Base-by-base conservation (phyloP, 2,888 invertebrate species). In the Drosophila nr. perissopoda region DNA sequence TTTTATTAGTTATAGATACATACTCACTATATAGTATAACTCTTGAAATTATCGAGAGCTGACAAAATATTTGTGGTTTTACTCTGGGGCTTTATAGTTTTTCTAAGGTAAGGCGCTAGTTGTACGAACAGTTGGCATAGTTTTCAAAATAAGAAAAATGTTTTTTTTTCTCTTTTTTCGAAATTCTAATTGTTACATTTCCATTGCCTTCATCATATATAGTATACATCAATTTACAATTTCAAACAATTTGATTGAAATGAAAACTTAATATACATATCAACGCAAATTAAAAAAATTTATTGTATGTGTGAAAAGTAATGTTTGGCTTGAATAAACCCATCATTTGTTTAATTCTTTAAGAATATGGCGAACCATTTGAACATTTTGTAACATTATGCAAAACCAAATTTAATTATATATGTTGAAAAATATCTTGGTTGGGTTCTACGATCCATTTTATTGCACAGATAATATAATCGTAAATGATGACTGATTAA, bases 1-100 rank as follows among this genome's bases (percentile, higher is more conserved):
- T 82, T 82, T 76, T 66, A 86, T 59, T 80, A 86, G 69, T 69
- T 70, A 60, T 82, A 81, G 68, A 58, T 59, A 80, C 71, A 69
- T 69, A 59, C 65, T 60, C 57, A 58, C 65, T 77, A 77, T 73
- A 69, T 69, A 56, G 36, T 56, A 45, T 45, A 70, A 54, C 77
- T 74, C 77, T 74, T 77, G 59, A 63, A 74, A 74, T 70, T 73
- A 69, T 54, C 27, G 64, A 59, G 69, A 73, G 73, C 60, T 54
- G 49, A 58, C 45, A 58, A 76, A 70, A 64, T 45, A 60, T 73
- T 77, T 77, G 66, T 68, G 63, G 42, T 74, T 69, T 77, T 74
- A 70, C 52, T 45, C 21, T 74, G 70, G 77, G 77, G 70, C 56
- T 69, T 77, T 76, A 66, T 73, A 66, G 29, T 77, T 59, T 57